phyloP scores from a whole-genome alignment of 2,888 invertebrate genomes.

The Noctua pronuba region DNA sequence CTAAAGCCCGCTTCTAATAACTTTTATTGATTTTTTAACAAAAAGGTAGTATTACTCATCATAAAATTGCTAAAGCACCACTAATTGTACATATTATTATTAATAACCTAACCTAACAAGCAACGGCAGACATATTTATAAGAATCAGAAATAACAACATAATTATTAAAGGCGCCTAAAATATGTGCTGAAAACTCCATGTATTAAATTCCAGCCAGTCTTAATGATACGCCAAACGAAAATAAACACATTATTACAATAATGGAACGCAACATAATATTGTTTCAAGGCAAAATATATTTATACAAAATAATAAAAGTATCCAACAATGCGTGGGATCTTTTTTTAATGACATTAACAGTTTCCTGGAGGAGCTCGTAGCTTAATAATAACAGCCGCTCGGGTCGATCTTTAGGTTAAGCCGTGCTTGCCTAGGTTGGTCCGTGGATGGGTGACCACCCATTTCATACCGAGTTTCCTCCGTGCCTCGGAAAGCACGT shows the following conservation, averaged over 20 bases:
- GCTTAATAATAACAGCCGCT: too few relatives aligned
- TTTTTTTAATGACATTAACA: neutral
- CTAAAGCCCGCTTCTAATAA: neutral
- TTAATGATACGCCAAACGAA: neutral
- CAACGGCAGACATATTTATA: neutral
- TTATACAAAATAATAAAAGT: conserved; percentile 8
- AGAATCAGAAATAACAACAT: neutral
- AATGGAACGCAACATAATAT: neutral
- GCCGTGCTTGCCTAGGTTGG: too few relatives aligned
- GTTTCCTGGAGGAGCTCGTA: neutral
- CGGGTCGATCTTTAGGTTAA: too few relatives aligned
- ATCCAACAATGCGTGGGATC: conserved; percentile 9
- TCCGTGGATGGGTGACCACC: too few relatives aligned
- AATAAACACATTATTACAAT: conserved; percentile 11
- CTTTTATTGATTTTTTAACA: neutral
- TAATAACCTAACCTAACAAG: neutral
- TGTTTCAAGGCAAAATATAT: neutral
- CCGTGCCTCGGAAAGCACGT: too few relatives aligned
- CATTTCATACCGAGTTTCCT: too few relatives aligned
- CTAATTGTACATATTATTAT: neutral
- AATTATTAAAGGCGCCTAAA: neutral
- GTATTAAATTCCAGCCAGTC: neutral
- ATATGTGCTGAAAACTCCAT: neutral
- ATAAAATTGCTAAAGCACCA: neutral
- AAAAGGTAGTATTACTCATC: neutral